Evolutionary conservation across 2,113 vertebrate genomes (phyloP).

Genomic region (Nanger granti): DNA sequence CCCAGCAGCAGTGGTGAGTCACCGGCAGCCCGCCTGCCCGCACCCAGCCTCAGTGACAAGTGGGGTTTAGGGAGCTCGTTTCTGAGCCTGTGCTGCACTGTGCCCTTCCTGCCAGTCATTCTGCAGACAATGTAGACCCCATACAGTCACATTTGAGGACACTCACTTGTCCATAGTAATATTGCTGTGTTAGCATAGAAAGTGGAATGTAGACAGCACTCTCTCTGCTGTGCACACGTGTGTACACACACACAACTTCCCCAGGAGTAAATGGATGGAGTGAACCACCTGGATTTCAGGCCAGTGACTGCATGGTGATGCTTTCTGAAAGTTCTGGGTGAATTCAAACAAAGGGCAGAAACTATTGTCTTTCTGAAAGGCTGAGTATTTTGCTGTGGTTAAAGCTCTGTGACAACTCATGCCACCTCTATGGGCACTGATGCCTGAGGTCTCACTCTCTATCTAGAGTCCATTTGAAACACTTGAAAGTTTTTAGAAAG

Average conservation of each 20-base stretch:
- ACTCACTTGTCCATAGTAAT: not conserved
- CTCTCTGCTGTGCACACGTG: rapidly evolving
- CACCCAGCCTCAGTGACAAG: not conserved
- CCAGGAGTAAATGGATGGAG: not conserved
- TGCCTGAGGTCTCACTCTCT: not conserved
- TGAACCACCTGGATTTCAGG: not conserved
- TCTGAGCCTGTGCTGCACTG: not conserved
- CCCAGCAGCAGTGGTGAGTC: conserved; percentile 87
- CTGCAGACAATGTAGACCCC: not conserved
- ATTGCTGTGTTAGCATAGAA: rapidly evolving
- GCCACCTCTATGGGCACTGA: not conserved
- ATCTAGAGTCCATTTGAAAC: not conserved
- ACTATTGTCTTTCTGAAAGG: not conserved
- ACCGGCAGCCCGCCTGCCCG: rapidly evolving
- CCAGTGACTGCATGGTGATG: not conserved
- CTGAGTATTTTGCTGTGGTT: not conserved
- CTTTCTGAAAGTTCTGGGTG: not conserved
- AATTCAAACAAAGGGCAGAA: not conserved
- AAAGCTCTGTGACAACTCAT: not conserved
- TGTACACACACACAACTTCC: not conserved
- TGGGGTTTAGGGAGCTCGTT: not conserved
- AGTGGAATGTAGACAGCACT: rapidly evolving
- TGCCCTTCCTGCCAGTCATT: not conserved
- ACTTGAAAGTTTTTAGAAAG: not conserved
- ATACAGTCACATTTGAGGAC: not conserved